Evolutionary conservation across 2,113 vertebrate species (phyloP), one percentile per base, ranked within the genome.

Genomic region (Aegypius monachus): DNA sequence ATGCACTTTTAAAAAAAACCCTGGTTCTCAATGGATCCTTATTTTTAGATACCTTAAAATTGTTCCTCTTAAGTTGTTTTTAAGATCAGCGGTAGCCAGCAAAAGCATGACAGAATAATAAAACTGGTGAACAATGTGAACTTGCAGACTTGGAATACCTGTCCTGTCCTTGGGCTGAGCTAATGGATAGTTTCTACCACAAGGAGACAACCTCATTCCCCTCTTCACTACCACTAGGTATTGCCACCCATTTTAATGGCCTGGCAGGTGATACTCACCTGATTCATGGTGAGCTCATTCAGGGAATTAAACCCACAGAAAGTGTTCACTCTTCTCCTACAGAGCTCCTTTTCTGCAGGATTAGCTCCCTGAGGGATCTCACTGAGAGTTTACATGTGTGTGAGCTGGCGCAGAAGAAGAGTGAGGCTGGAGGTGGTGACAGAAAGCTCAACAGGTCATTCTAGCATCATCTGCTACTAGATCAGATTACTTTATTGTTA

Each of bases 391-490:
- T 10, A 14, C 3, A 0, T 3, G 4, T 13, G 2, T 45, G 66
- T 8, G 1, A 29, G 53, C 50, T 93, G 78, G 15, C 0, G 0
- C 38, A 66, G 66, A 26, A 40, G 47, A 4, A 59, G 6, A 0
- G 0, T 11, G 79, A 75, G 38, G 31, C 34, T 66, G 74, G 26
- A 63, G 36, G 13, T 56, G 38, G 62, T 79, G 53, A 53, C 74
- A 86, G 31, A 61, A 73, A 80, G 48, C 55, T 83, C 48, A 61
- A 5, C 8, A 61, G 67, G 22, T 56, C 0, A 0, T 52, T 80
- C 42, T 70, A 40, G 52, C 32, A 19, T 71, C 40, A 36, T 19
- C 31, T 86, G 21, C 62, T 31, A 9, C 61, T 80, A 68, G 14
- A 34, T 40, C 26, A 23, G 27, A 31, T 79, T 34, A 15, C 61